phyloP scores from a whole-genome alignment of 2,113 vertebrate species.

The Mormoops blainvillei region DNA sequence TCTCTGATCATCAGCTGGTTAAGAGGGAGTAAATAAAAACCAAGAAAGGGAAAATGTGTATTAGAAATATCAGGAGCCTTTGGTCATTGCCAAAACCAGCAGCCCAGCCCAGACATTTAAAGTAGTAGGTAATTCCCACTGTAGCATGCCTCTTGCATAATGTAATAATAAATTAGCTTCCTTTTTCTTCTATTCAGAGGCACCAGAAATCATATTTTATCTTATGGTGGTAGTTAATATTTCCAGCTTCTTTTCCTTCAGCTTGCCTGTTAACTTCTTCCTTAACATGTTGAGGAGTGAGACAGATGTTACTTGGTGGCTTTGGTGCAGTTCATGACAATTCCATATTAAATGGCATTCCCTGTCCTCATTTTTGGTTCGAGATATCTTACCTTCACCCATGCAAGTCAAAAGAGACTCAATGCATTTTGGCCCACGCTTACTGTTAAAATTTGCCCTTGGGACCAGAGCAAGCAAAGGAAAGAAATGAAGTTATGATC shows the following conservation, averaged over 20 bases:
- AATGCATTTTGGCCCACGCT: neutral
- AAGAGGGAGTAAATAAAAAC: neutral
- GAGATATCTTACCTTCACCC: neutral
- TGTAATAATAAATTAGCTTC: neutral
- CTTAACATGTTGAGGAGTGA: neutral
- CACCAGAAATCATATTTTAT: neutral
- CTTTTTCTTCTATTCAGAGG: neutral
- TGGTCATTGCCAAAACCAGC: neutral
- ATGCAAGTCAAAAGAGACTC: neutral
- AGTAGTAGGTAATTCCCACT: neutral
- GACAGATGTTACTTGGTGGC: neutral
- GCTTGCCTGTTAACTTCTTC: neutral
- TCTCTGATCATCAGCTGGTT: neutral
- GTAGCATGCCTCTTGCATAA: neutral
- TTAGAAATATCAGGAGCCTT: neutral
- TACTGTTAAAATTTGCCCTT: neutral
- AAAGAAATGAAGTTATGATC: constrained; percentile 17
- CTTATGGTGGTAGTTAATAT: neutral
- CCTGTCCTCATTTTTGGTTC: neutral
- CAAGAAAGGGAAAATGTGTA: neutral
- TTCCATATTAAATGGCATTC: neutral
- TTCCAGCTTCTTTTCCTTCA: neutral
- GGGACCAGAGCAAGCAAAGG: neutral
- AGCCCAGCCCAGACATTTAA: neutral
- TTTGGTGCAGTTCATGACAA: constrained; percentile 13